phyloP scores from a whole-genome alignment of 2,888 invertebrate genomes.

The Sarcophaga subvicina region DNA sequence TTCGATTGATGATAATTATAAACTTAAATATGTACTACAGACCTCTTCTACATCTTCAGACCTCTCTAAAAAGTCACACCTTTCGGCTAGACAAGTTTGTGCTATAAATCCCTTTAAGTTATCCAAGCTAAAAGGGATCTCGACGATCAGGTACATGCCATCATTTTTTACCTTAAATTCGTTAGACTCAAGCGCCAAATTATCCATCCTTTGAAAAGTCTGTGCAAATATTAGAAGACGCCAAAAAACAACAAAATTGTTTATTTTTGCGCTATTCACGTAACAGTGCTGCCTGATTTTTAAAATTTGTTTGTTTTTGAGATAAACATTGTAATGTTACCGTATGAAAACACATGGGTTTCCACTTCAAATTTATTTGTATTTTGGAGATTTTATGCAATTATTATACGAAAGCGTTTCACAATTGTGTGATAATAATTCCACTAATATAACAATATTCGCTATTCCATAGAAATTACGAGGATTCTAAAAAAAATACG shows the following conservation, averaged over 20 bases:
- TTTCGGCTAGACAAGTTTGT: conserved; percentile 60
- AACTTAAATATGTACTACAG: background rate
- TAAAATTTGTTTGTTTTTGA: background rate
- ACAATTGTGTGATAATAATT: too few species aligned
- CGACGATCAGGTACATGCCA: conserved; percentile 69
- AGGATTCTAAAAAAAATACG: too few species aligned
- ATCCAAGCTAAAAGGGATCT: conserved; percentile 63
- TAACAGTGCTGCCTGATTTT: background rate
- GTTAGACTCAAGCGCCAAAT: conserved; percentile 3
- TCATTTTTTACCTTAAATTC: conserved; percentile 65
- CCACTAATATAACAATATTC: too few species aligned
- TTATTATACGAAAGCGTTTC: too few species aligned
- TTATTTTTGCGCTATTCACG: background rate
- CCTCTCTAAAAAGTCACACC: conserved; percentile 62
- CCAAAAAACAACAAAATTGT: too few species aligned
- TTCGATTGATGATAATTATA: background rate
- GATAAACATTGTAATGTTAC: background rate
- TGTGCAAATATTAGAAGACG: background rate
- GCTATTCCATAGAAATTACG: too few species aligned
- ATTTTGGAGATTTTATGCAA: background rate
- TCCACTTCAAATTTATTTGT: too few species aligned
- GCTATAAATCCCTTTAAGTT: conserved; percentile 63
- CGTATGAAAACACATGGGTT: background rate
- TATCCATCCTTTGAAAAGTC: conserved; percentile 21
- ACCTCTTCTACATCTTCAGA: conserved; percentile 64